Base-by-base conservation (phyloP, 1,140 invertebrate genomes). In the Epicauta chinensis region DNA sequence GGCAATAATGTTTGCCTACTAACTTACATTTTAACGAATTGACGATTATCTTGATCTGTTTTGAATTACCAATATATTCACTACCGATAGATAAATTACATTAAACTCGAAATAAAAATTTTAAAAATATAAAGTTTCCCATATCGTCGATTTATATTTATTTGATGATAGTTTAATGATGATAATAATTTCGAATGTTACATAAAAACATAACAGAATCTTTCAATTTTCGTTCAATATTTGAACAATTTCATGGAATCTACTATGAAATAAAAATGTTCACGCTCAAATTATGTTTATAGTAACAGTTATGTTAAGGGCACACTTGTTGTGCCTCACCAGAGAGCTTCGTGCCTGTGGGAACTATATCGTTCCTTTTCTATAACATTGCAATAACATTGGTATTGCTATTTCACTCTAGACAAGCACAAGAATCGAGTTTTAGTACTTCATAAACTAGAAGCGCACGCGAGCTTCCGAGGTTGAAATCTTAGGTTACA, bases 371-470 rank as follows among this genome's bases (percentile, higher is more conserved):
- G 5, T 29, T 56, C 51, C 50, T 52, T 53, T 55, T 15, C 45
- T 30, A 13, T 37, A 15, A 1, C 14, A 38, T 2, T 32, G 12
- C 1, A 47, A 47, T 38, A n/a, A 12, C 16, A 16, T n/a, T 23
- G n/a, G n/a, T 30, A 49, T 15, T 16, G 39, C 46, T 40, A 12
- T 49, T 30, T 23, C 46, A 31, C 14, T 51, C 48, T 46, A 23
- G 38, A 52, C 46, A 40, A 58, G 55, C 58, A 56, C 56, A 54
- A 55, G 62, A 64, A 60, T 62, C 57, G 60, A 59, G 56, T 62
- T 67, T 67, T 68, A 68, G 67, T 68, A 68, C 66, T 67, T 69
- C 67, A 68, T 69, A 69, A 69, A 69, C 54, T 69, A 67, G 60
- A 62, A 63, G 61, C 59, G 67, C 67, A 68, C 65, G 67, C 65